These are phyloP conservation scores for Octopus bimaculoides DNA, from an alignment of 1,140 invertebrate genomes.

Conservation along the genomic window DNA sequence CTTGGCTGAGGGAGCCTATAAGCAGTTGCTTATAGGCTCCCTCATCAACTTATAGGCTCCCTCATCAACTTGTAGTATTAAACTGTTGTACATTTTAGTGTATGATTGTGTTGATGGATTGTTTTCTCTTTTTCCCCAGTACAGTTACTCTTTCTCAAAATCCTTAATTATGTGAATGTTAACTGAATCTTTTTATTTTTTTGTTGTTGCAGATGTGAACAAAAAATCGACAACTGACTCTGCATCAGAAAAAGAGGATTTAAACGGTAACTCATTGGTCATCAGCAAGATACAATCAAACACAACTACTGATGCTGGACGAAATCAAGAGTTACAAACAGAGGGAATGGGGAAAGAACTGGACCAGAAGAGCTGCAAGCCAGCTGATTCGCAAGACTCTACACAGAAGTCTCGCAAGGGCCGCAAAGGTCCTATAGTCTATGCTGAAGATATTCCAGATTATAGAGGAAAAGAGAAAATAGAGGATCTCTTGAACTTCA, in stretches of 20 bases:
- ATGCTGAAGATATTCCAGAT: background rate
- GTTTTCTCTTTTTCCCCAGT: no score
- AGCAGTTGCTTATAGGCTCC: no score
- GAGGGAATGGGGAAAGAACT: background rate
- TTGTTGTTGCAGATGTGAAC: background rate
- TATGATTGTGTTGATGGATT: no score
- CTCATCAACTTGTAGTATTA: no score
- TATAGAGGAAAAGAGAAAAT: background rate
- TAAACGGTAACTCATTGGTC: background rate
- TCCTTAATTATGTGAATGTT: no score
- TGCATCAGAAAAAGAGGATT: background rate
- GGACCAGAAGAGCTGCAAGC: background rate
- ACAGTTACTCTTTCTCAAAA: no score
- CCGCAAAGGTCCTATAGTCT: background rate
- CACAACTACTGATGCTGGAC: background rate
- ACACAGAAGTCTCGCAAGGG: background rate
- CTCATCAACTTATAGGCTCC: no score
- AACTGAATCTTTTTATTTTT: background rate
- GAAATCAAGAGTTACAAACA: background rate
- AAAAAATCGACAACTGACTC: background rate
- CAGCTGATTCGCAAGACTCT: background rate
- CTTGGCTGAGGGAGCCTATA: no score
- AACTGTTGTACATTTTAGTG: no score
- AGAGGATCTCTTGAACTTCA: background rate
- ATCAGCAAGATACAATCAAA: background rate